These are phyloP conservation scores for Hormiphora californensis DNA, from an alignment of 37 sponge, comb jelly and placozoan genomes.

Conservation along the genomic window DNA sequence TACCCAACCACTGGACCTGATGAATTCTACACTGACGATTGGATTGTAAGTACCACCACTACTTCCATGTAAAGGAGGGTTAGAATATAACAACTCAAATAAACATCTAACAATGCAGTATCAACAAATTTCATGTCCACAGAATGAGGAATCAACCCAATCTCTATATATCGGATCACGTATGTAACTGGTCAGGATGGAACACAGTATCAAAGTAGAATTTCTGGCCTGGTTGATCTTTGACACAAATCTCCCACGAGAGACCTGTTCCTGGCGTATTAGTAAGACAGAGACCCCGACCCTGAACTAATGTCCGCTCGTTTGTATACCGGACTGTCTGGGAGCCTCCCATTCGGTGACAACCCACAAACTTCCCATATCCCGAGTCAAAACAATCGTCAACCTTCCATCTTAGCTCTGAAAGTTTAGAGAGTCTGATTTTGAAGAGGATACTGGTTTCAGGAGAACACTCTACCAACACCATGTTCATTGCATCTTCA, in stretches of 20 bases:
- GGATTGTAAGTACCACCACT: conserved; percentile 11
- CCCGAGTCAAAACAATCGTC: background rate
- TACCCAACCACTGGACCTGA: background rate
- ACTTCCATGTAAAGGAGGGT: too few species aligned
- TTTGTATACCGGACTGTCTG: background rate
- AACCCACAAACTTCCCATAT: background rate
- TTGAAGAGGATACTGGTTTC: too few species aligned
- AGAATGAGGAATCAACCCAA: too few species aligned
- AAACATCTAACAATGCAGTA: too few species aligned
- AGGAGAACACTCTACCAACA: too few species aligned
- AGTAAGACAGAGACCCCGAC: background rate
- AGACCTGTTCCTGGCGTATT: background rate
- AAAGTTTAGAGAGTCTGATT: background rate
- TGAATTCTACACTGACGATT: background rate
- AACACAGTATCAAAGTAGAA: background rate
- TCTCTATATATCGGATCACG: background rate
- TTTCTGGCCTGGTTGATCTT: background rate
- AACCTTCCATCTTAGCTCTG: background rate
- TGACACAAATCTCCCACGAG: background rate
- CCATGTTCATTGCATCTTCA: too few species aligned
- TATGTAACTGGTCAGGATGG: background rate
- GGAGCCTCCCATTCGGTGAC: background rate
- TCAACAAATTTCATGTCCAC: too few species aligned
- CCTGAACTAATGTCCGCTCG: background rate
- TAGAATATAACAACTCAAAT: too few species aligned